phyloP scores from a whole-genome alignment of 2,113 vertebrate genomes.

The Machaerirhynchus nigripectus region DNA sequence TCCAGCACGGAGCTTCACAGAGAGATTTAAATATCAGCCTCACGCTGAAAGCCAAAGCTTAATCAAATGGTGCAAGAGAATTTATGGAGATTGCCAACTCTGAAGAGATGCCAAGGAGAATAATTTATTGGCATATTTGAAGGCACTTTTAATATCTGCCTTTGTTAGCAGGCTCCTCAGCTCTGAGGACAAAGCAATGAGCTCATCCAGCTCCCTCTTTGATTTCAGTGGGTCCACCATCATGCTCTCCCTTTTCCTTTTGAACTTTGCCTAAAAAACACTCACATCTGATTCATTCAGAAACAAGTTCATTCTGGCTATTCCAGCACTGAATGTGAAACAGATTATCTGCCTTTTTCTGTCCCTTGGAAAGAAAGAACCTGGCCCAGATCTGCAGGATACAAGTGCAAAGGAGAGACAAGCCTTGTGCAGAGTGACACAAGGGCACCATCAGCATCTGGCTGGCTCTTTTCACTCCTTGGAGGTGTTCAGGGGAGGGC shows the following conservation, averaged over 20 bases:
- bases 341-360: not conserved
- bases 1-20: not conserved
- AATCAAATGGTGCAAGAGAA: conserved; percentile 43
- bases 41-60: conserved; percentile 21
- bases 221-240: not conserved
- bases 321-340: not conserved
- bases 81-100: conserved; percentile 15
- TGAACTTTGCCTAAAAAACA: conserved; percentile 1
- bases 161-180: conserved; percentile 10
- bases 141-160: conserved; percentile 44
- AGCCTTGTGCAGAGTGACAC: not conserved
- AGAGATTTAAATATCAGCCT: conserved; percentile 5
- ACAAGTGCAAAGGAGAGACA: not conserved
- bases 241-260: not conserved
- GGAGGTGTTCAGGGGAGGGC: not conserved
- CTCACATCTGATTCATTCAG: conserved; percentile 6
- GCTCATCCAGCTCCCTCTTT: not conserved
- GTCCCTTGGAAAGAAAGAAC: not conserved
- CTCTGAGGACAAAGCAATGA: not conserved
- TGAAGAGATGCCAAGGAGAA: conserved; percentile 29
- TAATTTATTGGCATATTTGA: conserved; percentile 24
- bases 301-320: not conserved
- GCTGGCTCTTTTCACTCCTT: not conserved
- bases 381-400: not conserved
- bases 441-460: not conserved